Conservation (phyloP, 2,113 vertebrate species). For the Todiramphus chloris region DNA sequence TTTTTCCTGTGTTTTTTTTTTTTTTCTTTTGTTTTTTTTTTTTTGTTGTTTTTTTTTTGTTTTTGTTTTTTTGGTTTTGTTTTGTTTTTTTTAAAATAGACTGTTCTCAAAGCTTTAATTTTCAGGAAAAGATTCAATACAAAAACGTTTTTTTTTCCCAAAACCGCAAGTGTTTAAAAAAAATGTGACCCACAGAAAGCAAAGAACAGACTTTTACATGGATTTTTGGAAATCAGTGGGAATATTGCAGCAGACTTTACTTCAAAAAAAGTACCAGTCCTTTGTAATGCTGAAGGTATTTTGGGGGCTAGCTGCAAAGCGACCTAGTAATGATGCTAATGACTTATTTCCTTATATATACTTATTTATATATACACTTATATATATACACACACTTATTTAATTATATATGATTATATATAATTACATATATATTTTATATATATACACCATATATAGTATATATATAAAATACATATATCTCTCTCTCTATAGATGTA, state of each 20-base stretch:
- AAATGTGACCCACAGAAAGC: constrained; percentile 13
- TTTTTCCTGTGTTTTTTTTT: neutral
- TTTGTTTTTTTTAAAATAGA: neutral
- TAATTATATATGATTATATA: too few relatives aligned
- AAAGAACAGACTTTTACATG: constrained; percentile 36
- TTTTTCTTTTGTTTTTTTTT: neutral
- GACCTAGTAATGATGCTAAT: neutral
- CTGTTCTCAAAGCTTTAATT: constrained; percentile 9
- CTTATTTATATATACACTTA: too few relatives aligned
- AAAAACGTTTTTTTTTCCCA: neutral
- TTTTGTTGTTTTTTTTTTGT: too few relatives aligned
- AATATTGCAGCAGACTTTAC: neutral
- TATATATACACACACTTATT: too few relatives aligned
- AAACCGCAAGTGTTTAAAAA: constrained; percentile 11
- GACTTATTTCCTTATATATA: neutral
- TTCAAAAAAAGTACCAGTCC: neutral
- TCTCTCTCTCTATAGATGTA: neutral
- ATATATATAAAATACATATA: too few relatives aligned
- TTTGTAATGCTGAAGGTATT: constrained; percentile 2
- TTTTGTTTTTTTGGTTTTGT: neutral
- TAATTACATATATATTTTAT: too few relatives aligned
- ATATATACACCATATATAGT: too few relatives aligned
- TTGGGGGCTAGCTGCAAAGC: neutral
- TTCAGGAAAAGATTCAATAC: neutral
- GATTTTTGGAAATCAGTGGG: constrained; percentile 31